phyloP scores from a whole-genome alignment of 2,888 invertebrate genomes.

The Coelopa pilipes region DNA sequence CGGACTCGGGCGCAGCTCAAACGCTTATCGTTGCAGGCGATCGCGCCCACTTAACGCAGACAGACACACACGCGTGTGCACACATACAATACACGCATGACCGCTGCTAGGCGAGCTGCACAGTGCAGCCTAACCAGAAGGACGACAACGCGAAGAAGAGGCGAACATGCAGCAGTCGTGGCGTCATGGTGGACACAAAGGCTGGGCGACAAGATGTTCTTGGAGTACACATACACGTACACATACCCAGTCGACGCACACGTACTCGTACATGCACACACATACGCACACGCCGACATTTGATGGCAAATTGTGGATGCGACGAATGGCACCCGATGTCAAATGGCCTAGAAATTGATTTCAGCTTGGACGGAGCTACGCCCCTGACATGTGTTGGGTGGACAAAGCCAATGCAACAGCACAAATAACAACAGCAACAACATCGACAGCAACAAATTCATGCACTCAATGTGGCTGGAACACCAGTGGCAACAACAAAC shows the following conservation, averaged over 20 bases:
- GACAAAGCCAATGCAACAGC: not conserved
- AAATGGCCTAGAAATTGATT: conserved; percentile 32
- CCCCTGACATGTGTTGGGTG: not conserved
- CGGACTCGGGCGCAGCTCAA: too few species aligned
- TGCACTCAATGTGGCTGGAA: too few species aligned
- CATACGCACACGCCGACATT: not conserved
- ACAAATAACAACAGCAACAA: not conserved
- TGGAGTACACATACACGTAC: too few species aligned
- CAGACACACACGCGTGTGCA: not conserved
- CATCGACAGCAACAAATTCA: not conserved
- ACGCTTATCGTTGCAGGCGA: not conserved
- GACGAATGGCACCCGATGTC: conserved; percentile 5
- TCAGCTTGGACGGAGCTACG: not conserved
- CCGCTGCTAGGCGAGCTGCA: too few species aligned
- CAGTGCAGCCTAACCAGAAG: too few species aligned
- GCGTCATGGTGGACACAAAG: too few species aligned
- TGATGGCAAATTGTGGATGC: too few species aligned
- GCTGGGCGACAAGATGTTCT: too few species aligned
- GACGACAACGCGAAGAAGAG: too few species aligned
- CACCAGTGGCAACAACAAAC: not conserved
- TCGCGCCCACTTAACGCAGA: not conserved
- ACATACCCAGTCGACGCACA: too few species aligned
- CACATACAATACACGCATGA: not conserved
- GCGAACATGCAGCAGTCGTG: too few species aligned
- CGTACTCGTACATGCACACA: not conserved